Evolutionary conservation across 2,113 vertebrate genomes (phyloP).

Genomic region (Motacilla tschutschensis): DNA sequence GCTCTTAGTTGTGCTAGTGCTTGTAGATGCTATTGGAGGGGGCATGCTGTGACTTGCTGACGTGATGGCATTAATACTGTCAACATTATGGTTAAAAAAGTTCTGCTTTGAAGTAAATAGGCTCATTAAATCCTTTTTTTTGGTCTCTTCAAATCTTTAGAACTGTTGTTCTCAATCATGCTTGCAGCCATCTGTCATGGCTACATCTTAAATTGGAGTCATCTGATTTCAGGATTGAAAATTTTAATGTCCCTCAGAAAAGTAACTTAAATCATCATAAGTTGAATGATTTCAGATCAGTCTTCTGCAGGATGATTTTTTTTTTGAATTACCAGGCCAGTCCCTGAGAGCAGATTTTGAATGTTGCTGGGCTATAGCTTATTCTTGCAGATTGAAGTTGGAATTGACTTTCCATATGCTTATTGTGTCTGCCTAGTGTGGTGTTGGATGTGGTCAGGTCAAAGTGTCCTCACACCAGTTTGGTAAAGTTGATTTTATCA

Average conservation of each 20-base stretch:
- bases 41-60: not conserved
- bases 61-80: not conserved
- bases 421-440: not conserved
- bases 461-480: not conserved
- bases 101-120: not conserved
- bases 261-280: not conserved
- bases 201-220: not conserved
- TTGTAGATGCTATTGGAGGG: not conserved
- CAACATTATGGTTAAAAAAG: not conserved
- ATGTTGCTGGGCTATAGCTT: not conserved
- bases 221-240: not conserved
- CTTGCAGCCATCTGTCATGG: accelerated
- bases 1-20: not conserved
- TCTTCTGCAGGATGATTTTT: not conserved
- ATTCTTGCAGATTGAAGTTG: not conserved
- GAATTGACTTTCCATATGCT: not conserved
- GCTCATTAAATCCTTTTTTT: not conserved
- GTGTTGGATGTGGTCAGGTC: not conserved
- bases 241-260: not conserved
- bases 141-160: not conserved
- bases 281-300: not conserved
- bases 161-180: not conserved
- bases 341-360: not conserved
- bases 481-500: not conserved
- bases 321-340: not conserved